Percentiles rank a stretch among this genome's conserved stretches.
Conservation (phyloP, 2,113 vertebrate species). For the Aphyosemion australe region DNA sequence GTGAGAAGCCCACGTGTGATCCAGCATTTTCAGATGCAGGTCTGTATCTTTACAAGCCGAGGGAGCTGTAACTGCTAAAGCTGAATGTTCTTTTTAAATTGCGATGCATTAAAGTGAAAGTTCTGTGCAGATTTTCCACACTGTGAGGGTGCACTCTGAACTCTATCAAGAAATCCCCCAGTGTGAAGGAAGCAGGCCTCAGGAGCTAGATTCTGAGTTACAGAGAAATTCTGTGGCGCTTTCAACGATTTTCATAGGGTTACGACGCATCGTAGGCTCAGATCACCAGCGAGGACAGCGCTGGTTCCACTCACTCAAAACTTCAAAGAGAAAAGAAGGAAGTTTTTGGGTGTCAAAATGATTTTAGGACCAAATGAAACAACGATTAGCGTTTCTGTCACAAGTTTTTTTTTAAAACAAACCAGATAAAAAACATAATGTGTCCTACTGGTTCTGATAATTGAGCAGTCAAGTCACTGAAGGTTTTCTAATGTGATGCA, state of each 20-base stretch:
- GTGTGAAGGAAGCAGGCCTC: constrained; percentile 2
- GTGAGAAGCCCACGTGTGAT: background rate
- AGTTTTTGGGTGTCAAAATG: background rate
- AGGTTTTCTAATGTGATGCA: constrained; percentile 11
- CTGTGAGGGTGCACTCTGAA: constrained; percentile 23
- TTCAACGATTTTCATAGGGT: constrained; percentile 33
- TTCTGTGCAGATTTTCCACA: constrained; percentile 34
- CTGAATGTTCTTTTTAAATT: constrained; percentile 22
- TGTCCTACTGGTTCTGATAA: constrained; percentile 8
- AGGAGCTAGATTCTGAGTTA: constrained; percentile 23
- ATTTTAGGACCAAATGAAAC: background rate
- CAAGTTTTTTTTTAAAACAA: constrained; percentile 1
- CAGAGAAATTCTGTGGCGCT: constrained; percentile 34
- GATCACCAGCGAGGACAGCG: constrained; percentile 22
- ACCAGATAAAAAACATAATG: background rate
- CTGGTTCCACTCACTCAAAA: constrained; percentile 13
- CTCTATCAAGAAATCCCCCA: constrained; percentile 20
- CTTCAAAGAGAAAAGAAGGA: constrained; percentile 10
- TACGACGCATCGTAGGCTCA: constrained; percentile 6
- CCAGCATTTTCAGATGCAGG: background rate
- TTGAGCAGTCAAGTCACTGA: constrained; percentile 1
- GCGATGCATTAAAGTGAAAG: constrained; percentile 31
- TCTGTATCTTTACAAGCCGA: background rate
- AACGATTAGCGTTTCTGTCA: constrained; percentile 1
- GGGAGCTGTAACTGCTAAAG: constrained; percentile 8